Evolutionary conservation across 2,797 vertebrate species (phyloP).

Genomic region (Ctenosaura bakeri): DNA sequence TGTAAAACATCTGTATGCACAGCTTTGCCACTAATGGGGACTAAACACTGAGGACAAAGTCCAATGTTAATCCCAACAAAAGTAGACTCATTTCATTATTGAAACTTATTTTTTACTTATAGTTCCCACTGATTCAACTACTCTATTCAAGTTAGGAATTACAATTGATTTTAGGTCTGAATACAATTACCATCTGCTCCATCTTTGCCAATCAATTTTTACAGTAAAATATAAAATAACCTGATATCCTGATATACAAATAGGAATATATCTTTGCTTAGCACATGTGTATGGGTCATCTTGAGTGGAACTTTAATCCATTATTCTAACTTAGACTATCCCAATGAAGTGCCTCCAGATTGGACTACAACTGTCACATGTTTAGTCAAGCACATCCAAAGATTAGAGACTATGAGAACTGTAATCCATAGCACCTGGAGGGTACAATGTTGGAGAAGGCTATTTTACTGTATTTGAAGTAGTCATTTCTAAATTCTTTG

Average conservation of each 20-base stretch:
- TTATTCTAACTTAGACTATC: background rate
- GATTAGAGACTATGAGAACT: background rate
- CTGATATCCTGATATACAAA: background rate
- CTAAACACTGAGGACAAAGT: too few relatives aligned
- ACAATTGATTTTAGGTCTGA: background rate
- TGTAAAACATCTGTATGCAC: background rate
- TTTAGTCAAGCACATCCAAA: background rate
- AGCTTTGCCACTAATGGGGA: too few relatives aligned
- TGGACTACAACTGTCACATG: background rate
- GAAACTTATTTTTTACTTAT: too few relatives aligned
- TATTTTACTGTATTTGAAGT: background rate
- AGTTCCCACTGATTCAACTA: too few relatives aligned
- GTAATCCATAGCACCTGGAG: background rate
- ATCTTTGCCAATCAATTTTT: background rate
- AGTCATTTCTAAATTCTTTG: slow-evolving; percentile 3
- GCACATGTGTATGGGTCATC: background rate
- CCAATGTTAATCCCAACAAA: too few relatives aligned
- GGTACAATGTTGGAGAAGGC: background rate
- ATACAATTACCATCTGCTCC: background rate
- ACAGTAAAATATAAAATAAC: background rate
- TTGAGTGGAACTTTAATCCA: background rate
- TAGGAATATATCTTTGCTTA: too few relatives aligned
- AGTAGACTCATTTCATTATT: too few relatives aligned
- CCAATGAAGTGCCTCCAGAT: background rate
- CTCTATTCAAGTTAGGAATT: background rate